These are phyloP conservation scores for Nyctereutes procyonoides DNA, from an alignment of 2,113 vertebrate species.

Conservation along the genomic window DNA sequence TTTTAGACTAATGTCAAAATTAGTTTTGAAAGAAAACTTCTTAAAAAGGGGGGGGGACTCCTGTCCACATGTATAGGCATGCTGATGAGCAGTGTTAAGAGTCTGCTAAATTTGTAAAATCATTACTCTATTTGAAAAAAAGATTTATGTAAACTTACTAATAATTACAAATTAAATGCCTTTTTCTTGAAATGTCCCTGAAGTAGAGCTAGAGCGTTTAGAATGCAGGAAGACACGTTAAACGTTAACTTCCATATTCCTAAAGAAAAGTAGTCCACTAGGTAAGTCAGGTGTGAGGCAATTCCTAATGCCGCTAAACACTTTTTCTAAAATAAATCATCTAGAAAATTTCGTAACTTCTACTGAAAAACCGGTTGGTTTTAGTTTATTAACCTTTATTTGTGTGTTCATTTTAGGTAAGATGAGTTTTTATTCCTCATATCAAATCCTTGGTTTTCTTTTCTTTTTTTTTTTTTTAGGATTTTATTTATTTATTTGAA, in stretches of 20 bases:
- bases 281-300: background rate
- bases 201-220: background rate
- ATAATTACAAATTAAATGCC: conserved; percentile 14
- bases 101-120: background rate
- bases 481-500: background rate
- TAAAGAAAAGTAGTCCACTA: background rate
- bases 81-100: background rate
- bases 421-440: background rate
- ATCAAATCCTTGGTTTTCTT: background rate
- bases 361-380: background rate
- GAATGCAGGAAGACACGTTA: conserved; percentile 1
- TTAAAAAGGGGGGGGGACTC: no score
- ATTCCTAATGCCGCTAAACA: conserved; percentile 19
- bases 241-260: conserved; percentile 30
- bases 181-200: conserved; percentile 31
- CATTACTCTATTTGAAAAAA: background rate
- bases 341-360: conserved; percentile 22
- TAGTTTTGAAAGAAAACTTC: background rate
- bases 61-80: background rate
- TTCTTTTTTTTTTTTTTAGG: background rate
- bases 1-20: conserved; percentile 27
- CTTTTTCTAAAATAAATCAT: conserved; percentile 21
- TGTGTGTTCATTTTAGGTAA: conserved; percentile 2
- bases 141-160: conserved; percentile 15
- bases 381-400: conserved; percentile 6